A percentile compares a stretch with the other conserved stretches of the same genome.
Conservation (phyloP, 2,888 invertebrate genomes). For the Hydraecia micacea region DNA sequence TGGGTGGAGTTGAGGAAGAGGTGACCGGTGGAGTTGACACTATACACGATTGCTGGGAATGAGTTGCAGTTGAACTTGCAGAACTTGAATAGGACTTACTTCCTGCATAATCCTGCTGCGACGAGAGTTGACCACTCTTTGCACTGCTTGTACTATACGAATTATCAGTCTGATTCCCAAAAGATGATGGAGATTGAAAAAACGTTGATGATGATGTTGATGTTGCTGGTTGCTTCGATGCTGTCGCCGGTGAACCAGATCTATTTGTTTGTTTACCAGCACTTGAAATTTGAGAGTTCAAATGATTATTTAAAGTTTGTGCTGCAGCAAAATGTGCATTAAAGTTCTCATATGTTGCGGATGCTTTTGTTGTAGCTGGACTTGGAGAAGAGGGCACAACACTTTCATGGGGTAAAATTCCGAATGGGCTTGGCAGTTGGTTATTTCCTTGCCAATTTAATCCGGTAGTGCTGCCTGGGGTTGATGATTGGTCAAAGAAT, state of each 20-base stretch:
- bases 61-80: slow-evolving; percentile 88
- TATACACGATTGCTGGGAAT: slow-evolving; percentile 93
- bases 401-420: slow-evolving; percentile 94
- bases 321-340: slow-evolving; percentile 93
- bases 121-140: slow-evolving; percentile 89
- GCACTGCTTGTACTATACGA: slow-evolving; percentile 90
- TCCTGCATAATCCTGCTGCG: slow-evolving; percentile 90
- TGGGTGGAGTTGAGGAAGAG: slow-evolving; percentile 87
- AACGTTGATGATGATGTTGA: slow-evolving; percentile 90
- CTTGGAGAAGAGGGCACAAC: slow-evolving; percentile 92
- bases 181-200: slow-evolving; percentile 91
- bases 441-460: slow-evolving; percentile 94
- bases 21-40: slow-evolving; percentile 92
- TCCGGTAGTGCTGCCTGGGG: slow-evolving; percentile 86
- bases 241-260: slow-evolving; percentile 89
- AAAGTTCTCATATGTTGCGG: slow-evolving; percentile 92
- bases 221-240: slow-evolving; percentile 88
- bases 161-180: slow-evolving; percentile 90
- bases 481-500: slow-evolving; percentile 92
- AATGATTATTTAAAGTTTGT: slow-evolving; percentile 91
- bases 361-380: slow-evolving; percentile 90
- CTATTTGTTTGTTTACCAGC: slow-evolving; percentile 90
- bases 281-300: slow-evolving; percentile 91
- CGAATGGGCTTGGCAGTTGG: slow-evolving; percentile 93
- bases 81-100: slow-evolving; percentile 91